These are phyloP conservation scores for Trachelus tabidus DNA, from an alignment of 2,888 invertebrate species.

Conservation along the genomic window DNA sequence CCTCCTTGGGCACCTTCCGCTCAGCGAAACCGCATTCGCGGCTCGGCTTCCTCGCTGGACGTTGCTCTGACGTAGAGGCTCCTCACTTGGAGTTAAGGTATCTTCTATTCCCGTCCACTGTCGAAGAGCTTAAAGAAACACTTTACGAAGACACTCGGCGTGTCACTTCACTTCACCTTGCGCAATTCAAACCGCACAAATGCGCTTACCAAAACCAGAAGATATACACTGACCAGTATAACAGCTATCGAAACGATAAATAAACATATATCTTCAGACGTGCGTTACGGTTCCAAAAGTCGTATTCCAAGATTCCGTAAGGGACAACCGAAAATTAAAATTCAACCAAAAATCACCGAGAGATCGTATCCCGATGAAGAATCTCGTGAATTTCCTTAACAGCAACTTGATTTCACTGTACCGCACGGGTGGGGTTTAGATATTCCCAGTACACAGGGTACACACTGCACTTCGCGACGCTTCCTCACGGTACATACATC, in stretches of 20 bases:
- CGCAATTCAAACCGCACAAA: not conserved
- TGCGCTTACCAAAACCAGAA: not conserved
- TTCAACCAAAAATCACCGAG: not conserved
- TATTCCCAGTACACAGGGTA: not conserved
- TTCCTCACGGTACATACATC: not conserved
- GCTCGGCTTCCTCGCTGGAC: not conserved
- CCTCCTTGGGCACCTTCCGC: not conserved
- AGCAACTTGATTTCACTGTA: not conserved
- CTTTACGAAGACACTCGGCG: not conserved
- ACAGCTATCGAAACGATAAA: not conserved
- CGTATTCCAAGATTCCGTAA: not conserved
- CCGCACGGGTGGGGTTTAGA: not conserved
- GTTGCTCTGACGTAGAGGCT: not conserved
- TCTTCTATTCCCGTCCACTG: not conserved
- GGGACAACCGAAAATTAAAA: not conserved
- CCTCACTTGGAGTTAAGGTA: not conserved
- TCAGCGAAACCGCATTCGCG: not conserved
- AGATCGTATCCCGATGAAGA: not conserved
- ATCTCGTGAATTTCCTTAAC: not conserved
- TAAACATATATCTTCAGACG: not conserved
- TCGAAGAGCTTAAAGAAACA: not conserved
- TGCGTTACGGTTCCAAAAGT: not conserved
- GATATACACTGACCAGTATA: not conserved
- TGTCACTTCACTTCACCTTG: not conserved
- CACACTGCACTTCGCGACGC: not conserved